These are phyloP conservation scores for Dasyprocta punctata DNA, from an alignment of 2,113 vertebrate genomes.

Conservation along the genomic window DNA sequence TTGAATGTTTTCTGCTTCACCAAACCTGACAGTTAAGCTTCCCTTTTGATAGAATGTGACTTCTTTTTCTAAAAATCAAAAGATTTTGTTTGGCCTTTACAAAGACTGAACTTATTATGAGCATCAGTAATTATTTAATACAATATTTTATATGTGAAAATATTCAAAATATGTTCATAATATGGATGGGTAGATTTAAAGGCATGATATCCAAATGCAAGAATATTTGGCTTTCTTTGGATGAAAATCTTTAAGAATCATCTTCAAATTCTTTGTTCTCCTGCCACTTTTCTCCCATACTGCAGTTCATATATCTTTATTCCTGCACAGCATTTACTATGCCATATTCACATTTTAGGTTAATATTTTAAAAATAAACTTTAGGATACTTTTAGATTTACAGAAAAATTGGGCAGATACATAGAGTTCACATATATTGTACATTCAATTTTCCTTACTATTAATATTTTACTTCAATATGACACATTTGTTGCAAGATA, in stretches of 20 bases:
- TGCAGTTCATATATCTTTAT: not conserved
- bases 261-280: constrained; percentile 4
- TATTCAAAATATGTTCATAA: not conserved
- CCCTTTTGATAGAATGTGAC: not conserved
- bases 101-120: not conserved
- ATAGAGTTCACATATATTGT: not conserved
- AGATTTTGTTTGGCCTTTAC: not conserved
- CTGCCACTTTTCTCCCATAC: not conserved
- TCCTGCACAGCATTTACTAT: not conserved
- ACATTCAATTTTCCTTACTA: not conserved
- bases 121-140: not conserved
- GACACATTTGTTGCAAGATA: not conserved
- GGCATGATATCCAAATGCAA: not conserved
- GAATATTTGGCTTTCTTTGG: not conserved
- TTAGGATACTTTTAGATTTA: not conserved
- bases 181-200: not conserved
- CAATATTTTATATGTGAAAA: not conserved
- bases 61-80: constrained; percentile 33
- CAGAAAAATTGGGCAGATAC: not conserved
- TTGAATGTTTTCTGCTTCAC: not conserved
- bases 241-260: not conserved
- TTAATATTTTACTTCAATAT: not conserved
- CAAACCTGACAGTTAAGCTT: not conserved
- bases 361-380: not conserved
- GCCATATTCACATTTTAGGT: not conserved